Conservation (phyloP, 2,113 vertebrate genomes). For the Thamnophis sirtalis region DNA sequence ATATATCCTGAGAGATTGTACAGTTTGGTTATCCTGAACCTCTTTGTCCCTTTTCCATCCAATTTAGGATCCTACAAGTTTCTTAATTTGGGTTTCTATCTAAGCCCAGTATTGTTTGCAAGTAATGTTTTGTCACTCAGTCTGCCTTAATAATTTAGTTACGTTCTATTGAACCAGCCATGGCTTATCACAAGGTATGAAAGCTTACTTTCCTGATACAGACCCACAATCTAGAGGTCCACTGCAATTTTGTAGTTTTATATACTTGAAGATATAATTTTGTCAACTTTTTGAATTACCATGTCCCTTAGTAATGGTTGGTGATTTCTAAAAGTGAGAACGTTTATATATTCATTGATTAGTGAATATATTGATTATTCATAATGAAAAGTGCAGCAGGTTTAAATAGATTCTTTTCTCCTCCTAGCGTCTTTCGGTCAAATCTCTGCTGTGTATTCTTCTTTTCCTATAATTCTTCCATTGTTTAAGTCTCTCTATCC, state of each 20-base stretch:
- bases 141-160: neutral
- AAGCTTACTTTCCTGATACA: neutral
- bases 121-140: neutral
- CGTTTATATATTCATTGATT: neutral
- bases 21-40: neutral
- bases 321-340: neutral
- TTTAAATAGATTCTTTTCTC: neutral
- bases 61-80: neutral
- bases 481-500: neutral
- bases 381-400: neutral
- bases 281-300: neutral
- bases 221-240: neutral
- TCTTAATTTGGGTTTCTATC: neutral
- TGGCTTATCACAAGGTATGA: neutral
- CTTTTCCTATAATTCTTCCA: neutral
- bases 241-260: neutral
- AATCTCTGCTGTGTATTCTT: neutral
- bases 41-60: neutral
- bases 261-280: slow-evolving; percentile 7
- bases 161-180: neutral
- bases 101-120: neutral
- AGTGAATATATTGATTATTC: neutral
- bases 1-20: neutral
- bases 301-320: neutral
- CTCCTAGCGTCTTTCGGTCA: neutral